phyloP scores from a whole-genome alignment of 2,113 vertebrate species.

The Vulpes ferrilata region DNA sequence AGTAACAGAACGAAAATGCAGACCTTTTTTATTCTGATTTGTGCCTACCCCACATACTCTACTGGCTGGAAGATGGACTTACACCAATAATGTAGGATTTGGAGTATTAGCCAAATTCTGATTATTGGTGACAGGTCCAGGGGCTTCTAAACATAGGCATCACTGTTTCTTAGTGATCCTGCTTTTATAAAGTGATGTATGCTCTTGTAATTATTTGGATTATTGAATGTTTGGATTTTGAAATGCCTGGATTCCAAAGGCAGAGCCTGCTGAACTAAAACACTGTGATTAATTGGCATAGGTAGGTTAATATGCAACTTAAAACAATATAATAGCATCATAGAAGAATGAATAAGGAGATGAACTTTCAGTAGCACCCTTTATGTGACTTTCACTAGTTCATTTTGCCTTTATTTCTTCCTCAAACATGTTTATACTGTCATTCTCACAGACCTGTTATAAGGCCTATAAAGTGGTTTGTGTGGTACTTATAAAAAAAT shows the following conservation, averaged over 20 bases:
- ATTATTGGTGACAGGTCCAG: not conserved
- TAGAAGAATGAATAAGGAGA: not conserved
- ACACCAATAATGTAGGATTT: not conserved
- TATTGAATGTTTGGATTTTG: not conserved
- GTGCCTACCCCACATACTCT: not conserved
- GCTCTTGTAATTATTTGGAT: not conserved
- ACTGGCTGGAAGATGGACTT: not conserved
- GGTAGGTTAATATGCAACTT: not conserved
- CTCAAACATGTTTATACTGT: not conserved
- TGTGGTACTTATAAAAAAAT: not conserved
- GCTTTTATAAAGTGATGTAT: not conserved
- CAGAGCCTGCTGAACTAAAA: not conserved
- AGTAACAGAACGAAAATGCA: not conserved
- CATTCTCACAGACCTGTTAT: not conserved
- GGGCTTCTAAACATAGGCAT: rapidly evolving
- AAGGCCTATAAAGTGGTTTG: not conserved
- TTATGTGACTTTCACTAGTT: not conserved
- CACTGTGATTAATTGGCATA: not conserved
- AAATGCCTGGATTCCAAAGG: not conserved
- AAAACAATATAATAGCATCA: not conserved
- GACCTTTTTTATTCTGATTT: not conserved
- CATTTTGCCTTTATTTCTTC: not conserved
- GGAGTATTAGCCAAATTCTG: not conserved
- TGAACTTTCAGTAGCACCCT: not conserved
- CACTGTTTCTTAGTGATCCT: not conserved